Conservation (phyloP, 2,888 invertebrate species). For the Nemotelus nigrinus region DNA sequence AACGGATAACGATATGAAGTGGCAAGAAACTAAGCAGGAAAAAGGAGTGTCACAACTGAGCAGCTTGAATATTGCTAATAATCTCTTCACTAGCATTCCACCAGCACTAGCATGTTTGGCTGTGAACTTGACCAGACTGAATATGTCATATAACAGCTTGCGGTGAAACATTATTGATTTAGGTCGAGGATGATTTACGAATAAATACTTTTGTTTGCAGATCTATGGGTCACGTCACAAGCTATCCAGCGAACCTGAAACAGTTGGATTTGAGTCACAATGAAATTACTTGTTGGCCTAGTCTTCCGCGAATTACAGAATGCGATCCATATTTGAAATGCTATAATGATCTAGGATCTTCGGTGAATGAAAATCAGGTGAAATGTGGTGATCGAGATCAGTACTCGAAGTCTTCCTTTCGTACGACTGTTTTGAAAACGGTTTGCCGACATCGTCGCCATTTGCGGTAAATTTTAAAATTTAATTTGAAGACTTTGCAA, state of each 20-base stretch:
- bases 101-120: constrained; percentile 90
- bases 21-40: constrained; percentile 69
- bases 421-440: constrained; percentile 79
- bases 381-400: constrained; percentile 47
- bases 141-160: constrained; percentile 89
- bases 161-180: constrained; percentile 57
- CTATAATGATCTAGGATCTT: constrained; percentile 66
- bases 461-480: constrained; percentile 65
- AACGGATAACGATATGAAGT: constrained; percentile 71
- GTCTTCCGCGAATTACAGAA: constrained; percentile 76
- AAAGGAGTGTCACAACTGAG: constrained; percentile 73
- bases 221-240: constrained; percentile 87
- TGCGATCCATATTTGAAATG: constrained; percentile 77
- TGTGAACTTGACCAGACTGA: constrained; percentile 84
- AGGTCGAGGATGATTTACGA: neutral
- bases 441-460: constrained; percentile 89
- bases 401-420: constrained; percentile 66
- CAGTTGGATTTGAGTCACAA: constrained; percentile 94
- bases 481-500: neutral
- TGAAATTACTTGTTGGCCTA: constrained; percentile 90
- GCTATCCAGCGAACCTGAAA: constrained; percentile 88
- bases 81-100: constrained; percentile 89
- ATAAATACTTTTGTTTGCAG: constrained; percentile 56
- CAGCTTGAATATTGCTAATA: constrained; percentile 88
- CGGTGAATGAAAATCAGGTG: constrained; percentile 21